phyloP scores from a whole-genome alignment of 2,113 vertebrate species.

The Antechinus stuartii region DNA sequence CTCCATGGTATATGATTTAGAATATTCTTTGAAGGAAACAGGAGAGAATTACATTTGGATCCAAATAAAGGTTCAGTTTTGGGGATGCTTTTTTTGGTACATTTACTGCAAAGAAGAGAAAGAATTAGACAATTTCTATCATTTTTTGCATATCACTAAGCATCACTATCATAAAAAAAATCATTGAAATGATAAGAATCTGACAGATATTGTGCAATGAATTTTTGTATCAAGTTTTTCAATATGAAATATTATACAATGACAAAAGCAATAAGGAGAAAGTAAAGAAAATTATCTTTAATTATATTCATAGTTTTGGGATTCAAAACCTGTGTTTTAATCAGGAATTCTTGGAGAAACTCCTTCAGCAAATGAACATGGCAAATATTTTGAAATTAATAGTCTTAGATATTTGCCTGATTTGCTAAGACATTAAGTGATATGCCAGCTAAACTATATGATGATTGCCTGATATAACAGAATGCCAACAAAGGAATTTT shows the following conservation, averaged over 20 bases:
- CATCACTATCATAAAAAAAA: background rate
- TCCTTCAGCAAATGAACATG: background rate
- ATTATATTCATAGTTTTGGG: background rate
- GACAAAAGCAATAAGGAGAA: background rate
- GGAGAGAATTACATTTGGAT: background rate
- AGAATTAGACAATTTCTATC: background rate
- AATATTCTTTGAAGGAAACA: background rate
- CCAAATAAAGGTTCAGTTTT: background rate
- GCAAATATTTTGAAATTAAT: background rate
- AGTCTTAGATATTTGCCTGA: background rate
- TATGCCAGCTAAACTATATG: background rate
- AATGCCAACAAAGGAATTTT: background rate
- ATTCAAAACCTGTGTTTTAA: background rate
- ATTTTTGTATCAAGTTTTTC: background rate
- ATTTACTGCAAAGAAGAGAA: background rate
- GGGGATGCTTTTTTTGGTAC: background rate
- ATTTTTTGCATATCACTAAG: background rate
- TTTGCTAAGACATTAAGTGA: background rate
- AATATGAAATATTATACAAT: background rate
- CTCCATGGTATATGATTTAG: background rate
- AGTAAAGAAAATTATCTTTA: background rate
- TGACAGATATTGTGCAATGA: background rate
- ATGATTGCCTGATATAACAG: background rate
- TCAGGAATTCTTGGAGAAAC: background rate
- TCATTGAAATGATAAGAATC: background rate